Evolutionary conservation across 1,140 invertebrate species (phyloP).

Genomic region (Ips typographus): DNA sequence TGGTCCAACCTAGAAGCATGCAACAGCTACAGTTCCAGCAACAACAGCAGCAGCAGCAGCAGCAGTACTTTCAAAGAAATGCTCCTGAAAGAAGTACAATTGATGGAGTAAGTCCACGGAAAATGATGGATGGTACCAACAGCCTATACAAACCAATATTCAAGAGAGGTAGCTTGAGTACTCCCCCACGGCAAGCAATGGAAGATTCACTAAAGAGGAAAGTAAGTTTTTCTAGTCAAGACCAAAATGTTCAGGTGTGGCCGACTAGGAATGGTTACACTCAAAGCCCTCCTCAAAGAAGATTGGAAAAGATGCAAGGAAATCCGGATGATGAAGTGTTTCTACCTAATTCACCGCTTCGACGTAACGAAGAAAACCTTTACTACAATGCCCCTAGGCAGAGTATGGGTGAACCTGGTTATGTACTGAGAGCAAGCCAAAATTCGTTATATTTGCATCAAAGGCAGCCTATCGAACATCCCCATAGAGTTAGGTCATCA

Average conservation of each 20-base stretch:
- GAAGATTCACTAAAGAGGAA: conserved; percentile 50
- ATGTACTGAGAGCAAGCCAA: conserved; percentile 27
- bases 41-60: conserved; percentile 19
- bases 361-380: conserved; percentile 10
- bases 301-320: conserved; percentile 43
- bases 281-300: conserved; percentile 58
- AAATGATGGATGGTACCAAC: conserved; percentile 19
- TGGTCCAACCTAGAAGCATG: conserved; percentile 33
- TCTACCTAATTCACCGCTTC: conserved; percentile 24
- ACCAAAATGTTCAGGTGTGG: conserved; percentile 50
- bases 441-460: conserved; percentile 23
- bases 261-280: conserved; percentile 59
- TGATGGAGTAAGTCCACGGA: conserved; percentile 22
- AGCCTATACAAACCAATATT: conserved; percentile 54
- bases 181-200: conserved; percentile 42
- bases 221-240: conserved; percentile 56
- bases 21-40: conserved; percentile 34
- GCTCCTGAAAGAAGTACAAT: conserved; percentile 41
- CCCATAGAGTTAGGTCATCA: conserved; percentile 19
- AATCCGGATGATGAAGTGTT: conserved; percentile 41
- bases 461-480: conserved; percentile 14
- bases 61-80: conserved; percentile 33
- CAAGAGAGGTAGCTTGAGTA: conserved; percentile 55
- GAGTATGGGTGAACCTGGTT: conserved; percentile 34
- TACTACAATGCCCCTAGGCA: conserved; percentile 29